Evolutionary conservation across 2,113 vertebrate species (phyloP).

Genomic region (Chloropsis hardwickii): DNA sequence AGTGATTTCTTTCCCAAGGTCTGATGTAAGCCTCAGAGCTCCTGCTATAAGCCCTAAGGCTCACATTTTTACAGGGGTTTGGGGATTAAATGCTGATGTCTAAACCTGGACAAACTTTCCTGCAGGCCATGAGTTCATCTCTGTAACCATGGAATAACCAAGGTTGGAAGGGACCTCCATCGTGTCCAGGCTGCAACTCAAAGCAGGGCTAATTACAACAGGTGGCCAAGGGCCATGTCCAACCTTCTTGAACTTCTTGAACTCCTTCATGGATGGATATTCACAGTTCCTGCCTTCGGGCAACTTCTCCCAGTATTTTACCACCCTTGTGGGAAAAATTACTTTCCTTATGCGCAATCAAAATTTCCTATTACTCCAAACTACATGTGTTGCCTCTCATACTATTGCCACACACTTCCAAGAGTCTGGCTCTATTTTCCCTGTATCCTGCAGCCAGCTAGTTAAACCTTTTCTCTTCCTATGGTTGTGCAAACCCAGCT

Average conservation of each 20-base stretch:
- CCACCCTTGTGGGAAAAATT: not conserved
- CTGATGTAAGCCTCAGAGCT: not conserved
- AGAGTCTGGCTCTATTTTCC: not conserved
- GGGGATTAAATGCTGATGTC: not conserved
- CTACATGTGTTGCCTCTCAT: not conserved
- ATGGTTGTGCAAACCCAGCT: not conserved
- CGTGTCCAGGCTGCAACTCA: accelerated
- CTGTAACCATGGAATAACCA: not conserved
- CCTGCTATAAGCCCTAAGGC: not conserved
- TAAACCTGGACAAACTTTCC: not conserved
- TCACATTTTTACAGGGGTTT: not conserved
- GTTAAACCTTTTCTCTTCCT: not conserved
- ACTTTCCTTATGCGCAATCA: not conserved
- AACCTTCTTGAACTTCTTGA: not conserved
- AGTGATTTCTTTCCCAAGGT: not conserved
- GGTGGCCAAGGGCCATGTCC: accelerated
- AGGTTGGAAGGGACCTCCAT: not conserved
- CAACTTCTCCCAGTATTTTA: not conserved
- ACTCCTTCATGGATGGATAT: not conserved
- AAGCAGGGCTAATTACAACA: not conserved
- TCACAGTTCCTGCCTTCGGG: not conserved
- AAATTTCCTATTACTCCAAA: not conserved
- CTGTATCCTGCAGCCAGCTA: not conserved
- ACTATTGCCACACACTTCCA: not conserved
- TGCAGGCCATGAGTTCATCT: not conserved